Percentiles rank a stretch among this genome's conserved stretches.
These are phyloP conservation scores for Diorhabda elongata DNA, from an alignment of 1,140 invertebrate genomes.

Conservation along the genomic window DNA sequence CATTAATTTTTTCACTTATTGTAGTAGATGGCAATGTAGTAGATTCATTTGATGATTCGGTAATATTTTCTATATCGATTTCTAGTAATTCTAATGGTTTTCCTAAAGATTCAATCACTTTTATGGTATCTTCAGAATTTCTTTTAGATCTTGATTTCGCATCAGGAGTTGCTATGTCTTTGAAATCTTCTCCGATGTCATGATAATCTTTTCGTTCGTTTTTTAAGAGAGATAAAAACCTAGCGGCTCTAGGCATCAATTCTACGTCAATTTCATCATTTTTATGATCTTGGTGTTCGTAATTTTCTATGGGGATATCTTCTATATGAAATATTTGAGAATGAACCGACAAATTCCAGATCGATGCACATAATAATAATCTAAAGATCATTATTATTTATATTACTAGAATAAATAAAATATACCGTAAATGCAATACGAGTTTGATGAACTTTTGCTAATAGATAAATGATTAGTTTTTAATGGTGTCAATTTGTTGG, in stretches of 20 bases:
- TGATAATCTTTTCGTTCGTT: neutral
- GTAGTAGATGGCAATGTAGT: neutral
- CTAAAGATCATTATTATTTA: too few species aligned
- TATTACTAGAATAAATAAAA: too few species aligned
- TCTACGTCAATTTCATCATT: conserved; percentile 30
- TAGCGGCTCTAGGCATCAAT: conserved; percentile 13
- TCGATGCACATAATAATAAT: too few species aligned
- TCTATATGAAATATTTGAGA: conserved; percentile 16
- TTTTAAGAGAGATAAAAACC: neutral
- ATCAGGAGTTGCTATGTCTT: neutral
- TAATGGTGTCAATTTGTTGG: too few species aligned
- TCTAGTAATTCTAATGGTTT: conserved; percentile 33
- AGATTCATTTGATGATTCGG: conserved; percentile 11
- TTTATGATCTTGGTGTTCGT: conserved; percentile 21
- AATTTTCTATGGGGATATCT: conserved; percentile 28
- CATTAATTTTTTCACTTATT: conserved; percentile 32
- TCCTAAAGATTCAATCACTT: conserved; percentile 18
- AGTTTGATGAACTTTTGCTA: too few species aligned
- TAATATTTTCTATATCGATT: conserved; percentile 22
- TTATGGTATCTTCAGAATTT: neutral
- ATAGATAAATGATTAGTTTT: too few species aligned
- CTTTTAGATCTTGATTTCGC: conserved; percentile 7
- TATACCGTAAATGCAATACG: too few species aligned
- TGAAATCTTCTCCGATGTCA: neutral
- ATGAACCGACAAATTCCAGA: too few species aligned